Base-by-base conservation (phyloP, 2,797 vertebrate species). In the Cuculus canorus region DNA sequence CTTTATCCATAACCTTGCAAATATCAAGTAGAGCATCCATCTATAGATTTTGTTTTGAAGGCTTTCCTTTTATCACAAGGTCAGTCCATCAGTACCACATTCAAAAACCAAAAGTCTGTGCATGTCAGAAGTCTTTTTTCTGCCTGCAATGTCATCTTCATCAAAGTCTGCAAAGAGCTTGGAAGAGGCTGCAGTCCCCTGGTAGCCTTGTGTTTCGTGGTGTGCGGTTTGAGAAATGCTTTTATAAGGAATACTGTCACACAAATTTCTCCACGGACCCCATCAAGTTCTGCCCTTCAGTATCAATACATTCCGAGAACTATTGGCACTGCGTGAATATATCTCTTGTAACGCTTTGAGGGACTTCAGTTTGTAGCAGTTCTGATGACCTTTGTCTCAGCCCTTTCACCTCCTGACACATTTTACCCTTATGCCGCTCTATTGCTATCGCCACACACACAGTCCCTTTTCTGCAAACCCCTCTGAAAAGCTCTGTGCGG, bases 121-220 rank as follows among this genome's bases (percentile, higher is more conserved):
- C 7, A 16, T 76, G 76, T 86, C 89, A 94, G 53, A 53, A 79
- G 45, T 23, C 10, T 22, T 35, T 17, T 43, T 13, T 71, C 32
- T 4, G 22, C 28, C 82, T 93, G 43, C 72, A 80, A 50, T 82
- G 78, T 86, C 91, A 88, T 75, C 86, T 71, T 76, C 86, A 90
- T 90, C 88, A 95, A 91, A 94, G 82, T 28, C 87, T 68, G 63
- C 70, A 53, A 54, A 95, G 66, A 91, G 53, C 82, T 90, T 64
- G 65, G 77, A 93, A 93, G 77, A 85, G 27, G 48, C 71, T 66
- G 33, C 2, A 39, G 66, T 84, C 77, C 85, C 91, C 73, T 71
- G 80, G 82, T 59, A 90, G 73, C 66, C 77, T 78, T 37, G 39
- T 33, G 60, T 61, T 94, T 86, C 11, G 5, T 43, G 48, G 53